Evolutionary conservation across 2,888 invertebrate genomes (phyloP), one percentile per base, ranked within the genome.

Genomic region (Tubulanus polymorphus): DNA sequence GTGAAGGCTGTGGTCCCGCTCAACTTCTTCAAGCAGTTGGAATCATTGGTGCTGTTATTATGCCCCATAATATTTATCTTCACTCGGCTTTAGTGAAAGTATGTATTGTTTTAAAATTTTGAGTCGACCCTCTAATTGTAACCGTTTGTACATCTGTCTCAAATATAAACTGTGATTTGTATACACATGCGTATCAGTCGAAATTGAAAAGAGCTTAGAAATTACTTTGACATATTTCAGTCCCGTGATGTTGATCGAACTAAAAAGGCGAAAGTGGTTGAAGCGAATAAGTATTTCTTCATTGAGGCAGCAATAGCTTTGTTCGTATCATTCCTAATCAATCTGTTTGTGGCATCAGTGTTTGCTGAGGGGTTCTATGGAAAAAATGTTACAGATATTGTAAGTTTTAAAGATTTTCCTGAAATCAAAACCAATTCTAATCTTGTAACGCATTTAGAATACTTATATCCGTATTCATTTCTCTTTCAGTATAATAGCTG

Each of bases 21-120:
- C 88, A 87, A 25, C 77, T 91, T n/a, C 66, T 80, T 47, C 79
- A 80, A 60, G 80, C 76, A 12, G 77, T 82, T 12, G 81, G 91
- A 27, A 87, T 93, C 55, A 85, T 93, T 51, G 93, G 90, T 25
- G 89, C 90, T 46, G 90, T 93, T 28, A 92, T 93, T 63, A 93
- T 93, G 92, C 93, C 93, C 1, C 92, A 93, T 73, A 93, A 93
- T 81, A 82, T 93, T 53, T 93, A 91, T 75, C 83, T 93, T 18
- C 93, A 93, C 77, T 92, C 92, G 28, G 92, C 92, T n/a, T 83
- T 93, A 57, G 92, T 92, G 37, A 91, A 92, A 83, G 88, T 89
- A 79, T 72, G 71, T 23, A 18, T 46, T 15, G n/a, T 47, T 48
- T 29, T 48, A 6, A 48, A 8, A 27, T 18, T 27, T 5, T 41